A percentile compares a stretch with the other conserved stretches of the same genome.
Evolutionary conservation across 2,888 invertebrate genomes (phyloP).

Genomic region (Sclerodermus sp.): DNA sequence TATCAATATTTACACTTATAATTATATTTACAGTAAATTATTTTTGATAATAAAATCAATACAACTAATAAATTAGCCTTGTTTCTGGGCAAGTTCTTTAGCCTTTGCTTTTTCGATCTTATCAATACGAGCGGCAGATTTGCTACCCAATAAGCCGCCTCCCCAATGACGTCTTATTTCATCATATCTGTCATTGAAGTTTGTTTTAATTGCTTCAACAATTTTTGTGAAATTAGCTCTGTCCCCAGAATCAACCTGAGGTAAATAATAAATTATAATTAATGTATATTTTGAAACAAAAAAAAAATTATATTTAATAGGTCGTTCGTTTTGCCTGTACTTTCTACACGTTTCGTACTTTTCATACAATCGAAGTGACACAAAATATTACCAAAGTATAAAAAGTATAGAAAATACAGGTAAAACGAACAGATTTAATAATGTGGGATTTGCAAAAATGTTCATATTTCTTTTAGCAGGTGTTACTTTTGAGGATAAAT

Average conservation of each 20-base stretch:
- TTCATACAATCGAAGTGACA: too few species aligned
- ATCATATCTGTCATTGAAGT: slow-evolving; percentile 98
- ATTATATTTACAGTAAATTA: too few species aligned
- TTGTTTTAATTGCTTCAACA: slow-evolving; percentile 93
- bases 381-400: too few species aligned
- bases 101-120: slow-evolving; percentile 98
- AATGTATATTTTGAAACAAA: neutral
- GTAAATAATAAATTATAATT: slow-evolving; percentile 9
- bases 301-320: neutral
- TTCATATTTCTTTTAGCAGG: too few species aligned
- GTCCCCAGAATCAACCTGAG: slow-evolving; percentile 82
- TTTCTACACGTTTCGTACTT: too few species aligned
- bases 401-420: too few species aligned
- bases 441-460: too few species aligned
- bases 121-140: slow-evolving; percentile 92
- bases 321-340: too few species aligned
- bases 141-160: slow-evolving; percentile 93
- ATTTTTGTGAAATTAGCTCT: slow-evolving; percentile 87
- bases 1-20: too few species aligned
- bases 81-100: slow-evolving; percentile 92
- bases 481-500: too few species aligned
- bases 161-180: slow-evolving; percentile 99
- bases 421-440: too few species aligned
- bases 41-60: neutral
- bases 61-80: slow-evolving; percentile 65